Conservation (phyloP, 2,113 vertebrate genomes). For the Micromys minutus region DNA sequence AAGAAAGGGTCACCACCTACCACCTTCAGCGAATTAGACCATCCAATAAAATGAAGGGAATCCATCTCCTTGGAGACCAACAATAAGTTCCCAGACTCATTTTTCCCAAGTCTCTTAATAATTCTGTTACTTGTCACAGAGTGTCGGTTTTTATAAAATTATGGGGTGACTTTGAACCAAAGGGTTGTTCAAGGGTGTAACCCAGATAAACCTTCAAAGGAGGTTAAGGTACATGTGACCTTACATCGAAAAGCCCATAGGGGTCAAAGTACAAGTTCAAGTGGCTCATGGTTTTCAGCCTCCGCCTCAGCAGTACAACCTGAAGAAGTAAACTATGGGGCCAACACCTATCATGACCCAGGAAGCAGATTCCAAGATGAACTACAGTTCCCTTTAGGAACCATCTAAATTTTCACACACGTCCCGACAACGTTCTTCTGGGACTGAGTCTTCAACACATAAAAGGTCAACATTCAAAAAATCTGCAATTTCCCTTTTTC, state of each 20-base stretch:
- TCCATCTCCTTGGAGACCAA: background rate
- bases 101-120: slow-evolving; percentile 5
- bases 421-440: background rate
- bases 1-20: background rate
- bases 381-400: background rate
- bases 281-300: too few species aligned
- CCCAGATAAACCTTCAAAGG: background rate
- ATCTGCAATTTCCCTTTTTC: background rate
- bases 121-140: background rate
- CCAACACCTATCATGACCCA: background rate
- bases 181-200: background rate
- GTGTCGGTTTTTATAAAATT: background rate
- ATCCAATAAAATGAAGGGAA: background rate
- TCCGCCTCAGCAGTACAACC: background rate
- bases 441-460: background rate
- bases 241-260: background rate
- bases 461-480: background rate
- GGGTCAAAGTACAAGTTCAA: background rate
- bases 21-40: background rate
- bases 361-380: background rate
- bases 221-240: background rate
- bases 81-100: background rate
- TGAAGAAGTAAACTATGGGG: background rate
- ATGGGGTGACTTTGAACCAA: background rate
- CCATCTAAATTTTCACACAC: background rate